Evolutionary conservation across 2,888 invertebrate genomes (phyloP).

Genomic region (Drosophila cracens): DNA sequence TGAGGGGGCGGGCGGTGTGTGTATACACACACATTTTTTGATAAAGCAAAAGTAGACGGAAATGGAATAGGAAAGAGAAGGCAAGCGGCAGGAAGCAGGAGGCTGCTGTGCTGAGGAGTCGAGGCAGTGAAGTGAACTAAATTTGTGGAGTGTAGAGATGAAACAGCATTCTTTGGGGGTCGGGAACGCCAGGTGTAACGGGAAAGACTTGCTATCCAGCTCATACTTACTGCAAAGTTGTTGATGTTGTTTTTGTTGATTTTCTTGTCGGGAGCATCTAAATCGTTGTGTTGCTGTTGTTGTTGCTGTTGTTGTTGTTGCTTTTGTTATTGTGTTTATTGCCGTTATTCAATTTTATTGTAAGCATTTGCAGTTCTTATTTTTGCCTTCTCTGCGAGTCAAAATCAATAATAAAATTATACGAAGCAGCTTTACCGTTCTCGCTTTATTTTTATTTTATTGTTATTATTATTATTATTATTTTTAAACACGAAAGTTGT

Average conservation of each 20-base stretch:
- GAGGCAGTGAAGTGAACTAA: slow-evolving; percentile 71
- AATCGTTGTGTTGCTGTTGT: slow-evolving; percentile 40
- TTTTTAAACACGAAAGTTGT: background rate
- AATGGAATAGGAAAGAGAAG: slow-evolving; percentile 69
- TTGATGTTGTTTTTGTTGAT: slow-evolving; percentile 37
- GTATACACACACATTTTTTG: slow-evolving; percentile 58
- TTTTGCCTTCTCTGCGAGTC: slow-evolving; percentile 36
- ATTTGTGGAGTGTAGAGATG: slow-evolving; percentile 57
- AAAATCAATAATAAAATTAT: slow-evolving; percentile 51
- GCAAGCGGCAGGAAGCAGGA: slow-evolving; percentile 8
- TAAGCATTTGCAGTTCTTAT: slow-evolving; percentile 34
- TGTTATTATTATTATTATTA: background rate
- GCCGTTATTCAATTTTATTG: slow-evolving; percentile 51
- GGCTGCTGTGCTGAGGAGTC: slow-evolving; percentile 61
- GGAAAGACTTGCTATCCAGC: slow-evolving; percentile 39
- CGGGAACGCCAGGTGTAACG: slow-evolving; percentile 54
- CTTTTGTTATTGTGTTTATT: slow-evolving; percentile 33
- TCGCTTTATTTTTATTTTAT: slow-evolving; percentile 15
- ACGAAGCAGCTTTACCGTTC: slow-evolving; percentile 2
- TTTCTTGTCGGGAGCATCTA: slow-evolving; percentile 32
- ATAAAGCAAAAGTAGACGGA: slow-evolving; percentile 74
- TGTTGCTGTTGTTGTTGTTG: slow-evolving; percentile 31
- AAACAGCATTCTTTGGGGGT: slow-evolving; percentile 42
- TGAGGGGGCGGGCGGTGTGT: slow-evolving; percentile 12
- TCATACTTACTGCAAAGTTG: slow-evolving; percentile 77